Percentiles rank a stretch among this genome's conserved stretches.
Conservation (phyloP, 2,888 invertebrate species). For the Crepidodera aurea region DNA sequence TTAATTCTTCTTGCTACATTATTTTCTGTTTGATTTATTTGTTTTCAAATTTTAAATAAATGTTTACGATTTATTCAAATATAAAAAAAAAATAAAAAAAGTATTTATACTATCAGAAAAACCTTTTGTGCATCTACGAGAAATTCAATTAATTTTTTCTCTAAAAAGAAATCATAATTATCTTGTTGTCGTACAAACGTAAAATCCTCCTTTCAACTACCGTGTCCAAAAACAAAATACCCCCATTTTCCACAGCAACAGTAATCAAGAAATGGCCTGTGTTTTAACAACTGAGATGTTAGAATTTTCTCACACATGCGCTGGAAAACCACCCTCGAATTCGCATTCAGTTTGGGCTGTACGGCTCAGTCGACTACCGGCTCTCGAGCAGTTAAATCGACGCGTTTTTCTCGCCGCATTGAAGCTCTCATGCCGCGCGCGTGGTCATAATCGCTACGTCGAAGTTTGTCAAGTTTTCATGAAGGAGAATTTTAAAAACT, state of each 20-base stretch:
- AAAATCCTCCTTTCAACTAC: too few relatives aligned
- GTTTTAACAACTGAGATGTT: slow-evolving; percentile 35
- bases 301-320: slow-evolving; percentile 33
- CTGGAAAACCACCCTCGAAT: slow-evolving; percentile 23
- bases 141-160: too few relatives aligned
- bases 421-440: not conserved
- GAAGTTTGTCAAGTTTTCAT: not conserved
- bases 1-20: too few relatives aligned
- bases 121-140: too few relatives aligned
- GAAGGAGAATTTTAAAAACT: not conserved
- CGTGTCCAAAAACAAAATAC: not conserved
- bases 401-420: not conserved
- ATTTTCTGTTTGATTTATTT: too few relatives aligned
- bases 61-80: too few relatives aligned
- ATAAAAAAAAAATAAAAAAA: too few relatives aligned
- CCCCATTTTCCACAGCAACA: slow-evolving; percentile 9
- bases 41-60: too few relatives aligned
- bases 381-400: slow-evolving; percentile 4
- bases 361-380: slow-evolving; percentile 23
- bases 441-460: not conserved
- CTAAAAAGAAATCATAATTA: too few relatives aligned
- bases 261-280: slow-evolving; percentile 26
- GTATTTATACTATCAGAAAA: too few relatives aligned
- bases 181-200: too few relatives aligned
- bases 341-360: slow-evolving; percentile 12